Evolutionary conservation across 2,888 invertebrate species (phyloP).

Genomic region (Phlogophora meticulosa): DNA sequence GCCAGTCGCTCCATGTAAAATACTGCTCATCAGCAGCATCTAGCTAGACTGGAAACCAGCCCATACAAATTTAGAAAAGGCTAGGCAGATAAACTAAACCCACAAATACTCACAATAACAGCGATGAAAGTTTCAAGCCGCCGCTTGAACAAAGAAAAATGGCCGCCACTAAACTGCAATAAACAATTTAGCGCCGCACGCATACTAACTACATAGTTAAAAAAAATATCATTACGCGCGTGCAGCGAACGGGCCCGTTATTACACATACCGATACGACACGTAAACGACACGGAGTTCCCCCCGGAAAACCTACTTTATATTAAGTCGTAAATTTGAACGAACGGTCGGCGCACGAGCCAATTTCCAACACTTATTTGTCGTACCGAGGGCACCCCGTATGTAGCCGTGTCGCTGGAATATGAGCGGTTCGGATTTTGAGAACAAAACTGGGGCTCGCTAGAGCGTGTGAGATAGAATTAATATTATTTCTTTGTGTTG

Average conservation of each 20-base stretch:
- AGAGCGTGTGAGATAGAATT: too few species aligned
- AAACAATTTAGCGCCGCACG: slow-evolving; percentile 35
- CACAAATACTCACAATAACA: neutral
- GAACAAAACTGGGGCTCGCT: slow-evolving; percentile 1
- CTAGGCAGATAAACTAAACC: too few species aligned
- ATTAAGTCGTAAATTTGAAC: slow-evolving; percentile 84
- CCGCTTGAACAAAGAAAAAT: slow-evolving; percentile 24
- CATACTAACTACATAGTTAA: slow-evolving; percentile 47
- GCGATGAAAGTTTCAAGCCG: neutral
- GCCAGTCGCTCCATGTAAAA: too few species aligned
- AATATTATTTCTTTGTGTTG: too few species aligned
- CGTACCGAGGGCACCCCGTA: slow-evolving; percentile 61
- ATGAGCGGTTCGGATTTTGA: slow-evolving; percentile 23
- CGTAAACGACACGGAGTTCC: slow-evolving; percentile 71
- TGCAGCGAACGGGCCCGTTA: slow-evolving; percentile 42
- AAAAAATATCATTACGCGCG: slow-evolving; percentile 51
- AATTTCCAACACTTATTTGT: slow-evolving; percentile 80
- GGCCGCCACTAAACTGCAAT: slow-evolving; percentile 29
- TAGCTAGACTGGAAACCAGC: too few species aligned
- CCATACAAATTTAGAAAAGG: too few species aligned
- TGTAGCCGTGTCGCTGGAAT: slow-evolving; percentile 44
- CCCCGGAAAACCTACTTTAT: slow-evolving; percentile 80
- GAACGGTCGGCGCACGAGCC: slow-evolving; percentile 77
- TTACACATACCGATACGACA: slow-evolving; percentile 71
- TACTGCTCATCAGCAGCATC: too few species aligned